These are phyloP conservation scores for Galago senegalensis DNA, from an alignment of 2,797 vertebrate species.

Conservation along the genomic window DNA sequence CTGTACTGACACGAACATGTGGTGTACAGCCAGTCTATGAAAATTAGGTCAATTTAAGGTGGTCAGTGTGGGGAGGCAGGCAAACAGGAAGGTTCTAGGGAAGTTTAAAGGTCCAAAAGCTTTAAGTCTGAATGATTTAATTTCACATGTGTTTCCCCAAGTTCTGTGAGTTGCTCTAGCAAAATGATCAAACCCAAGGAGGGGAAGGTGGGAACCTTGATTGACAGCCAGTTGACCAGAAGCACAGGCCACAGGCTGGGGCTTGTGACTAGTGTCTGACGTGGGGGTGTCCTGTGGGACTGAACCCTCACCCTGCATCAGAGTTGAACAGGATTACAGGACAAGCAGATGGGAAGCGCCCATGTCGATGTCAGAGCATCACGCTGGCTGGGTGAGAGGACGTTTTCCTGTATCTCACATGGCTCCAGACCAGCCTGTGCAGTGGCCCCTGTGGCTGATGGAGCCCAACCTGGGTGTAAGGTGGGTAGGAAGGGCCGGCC, in stretches of 20 bases:
- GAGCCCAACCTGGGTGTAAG: neutral
- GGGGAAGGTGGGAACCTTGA: neutral
- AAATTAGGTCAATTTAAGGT: too few species aligned
- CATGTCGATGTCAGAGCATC: neutral
- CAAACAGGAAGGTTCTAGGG: too few species aligned
- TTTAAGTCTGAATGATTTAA: neutral
- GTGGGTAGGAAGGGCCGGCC: rapidly evolving
- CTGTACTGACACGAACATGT: too few species aligned
- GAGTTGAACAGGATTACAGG: neutral
- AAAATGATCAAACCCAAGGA: neutral
- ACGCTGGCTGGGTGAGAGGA: neutral
- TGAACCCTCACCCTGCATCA: neutral
- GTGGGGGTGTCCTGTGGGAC: neutral
- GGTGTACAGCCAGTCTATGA: too few species aligned
- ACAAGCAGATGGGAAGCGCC: neutral
- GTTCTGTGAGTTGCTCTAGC: neutral
- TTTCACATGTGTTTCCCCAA: neutral
- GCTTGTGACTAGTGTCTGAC: neutral
- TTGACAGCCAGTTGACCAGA: neutral
- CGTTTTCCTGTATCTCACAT: neutral
- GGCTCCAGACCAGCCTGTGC: neutral
- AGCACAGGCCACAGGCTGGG: neutral
- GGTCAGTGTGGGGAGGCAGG: too few species aligned
- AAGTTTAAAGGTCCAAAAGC: neutral
- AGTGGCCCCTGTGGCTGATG: neutral